phyloP scores from a whole-genome alignment of 35 echinoderm and acorn worm genomes.

The Lytechinus variegatus region DNA sequence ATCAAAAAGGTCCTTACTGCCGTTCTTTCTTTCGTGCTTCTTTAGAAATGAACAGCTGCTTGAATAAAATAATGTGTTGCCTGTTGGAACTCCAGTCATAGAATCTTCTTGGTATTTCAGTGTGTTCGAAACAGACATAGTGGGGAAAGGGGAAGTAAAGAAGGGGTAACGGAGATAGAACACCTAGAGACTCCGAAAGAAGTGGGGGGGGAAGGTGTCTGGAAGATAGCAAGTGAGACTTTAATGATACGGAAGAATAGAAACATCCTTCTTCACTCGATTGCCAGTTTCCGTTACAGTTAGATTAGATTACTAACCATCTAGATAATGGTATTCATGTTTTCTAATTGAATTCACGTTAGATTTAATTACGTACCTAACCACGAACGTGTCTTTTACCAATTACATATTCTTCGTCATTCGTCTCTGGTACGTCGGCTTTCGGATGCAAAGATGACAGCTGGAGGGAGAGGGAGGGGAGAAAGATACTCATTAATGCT shows the following conservation, averaged over 20 bases:
- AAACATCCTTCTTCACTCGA: neutral
- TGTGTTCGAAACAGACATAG: too few relatives aligned
- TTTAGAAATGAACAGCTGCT: too few relatives aligned
- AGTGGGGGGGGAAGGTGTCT: neutral
- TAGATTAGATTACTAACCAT: neutral
- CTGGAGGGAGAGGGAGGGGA: too few relatives aligned
- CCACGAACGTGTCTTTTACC: neutral
- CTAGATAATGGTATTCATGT: conserved; percentile 29
- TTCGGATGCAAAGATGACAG: too few relatives aligned
- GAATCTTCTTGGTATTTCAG: too few relatives aligned
- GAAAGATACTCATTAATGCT: too few relatives aligned
- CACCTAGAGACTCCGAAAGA: neutral
- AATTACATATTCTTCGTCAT: neutral
- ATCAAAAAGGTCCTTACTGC: too few relatives aligned
- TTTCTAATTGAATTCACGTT: conserved; percentile 16
- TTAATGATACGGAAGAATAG: neutral
- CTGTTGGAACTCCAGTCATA: too few relatives aligned
- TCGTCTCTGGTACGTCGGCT: too few relatives aligned
- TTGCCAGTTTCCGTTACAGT: neutral
- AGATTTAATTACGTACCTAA: conserved; percentile 24
- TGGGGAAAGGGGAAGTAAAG: neutral
- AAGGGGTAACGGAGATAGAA: neutral
- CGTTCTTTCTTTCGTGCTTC: too few relatives aligned
- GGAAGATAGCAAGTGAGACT: neutral
- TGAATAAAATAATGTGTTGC: too few relatives aligned